A percentile compares a stretch with the other conserved stretches of the same genome.
phyloP scores from a whole-genome alignment of 2,113 vertebrate genomes.

The Anoura caudifer region DNA sequence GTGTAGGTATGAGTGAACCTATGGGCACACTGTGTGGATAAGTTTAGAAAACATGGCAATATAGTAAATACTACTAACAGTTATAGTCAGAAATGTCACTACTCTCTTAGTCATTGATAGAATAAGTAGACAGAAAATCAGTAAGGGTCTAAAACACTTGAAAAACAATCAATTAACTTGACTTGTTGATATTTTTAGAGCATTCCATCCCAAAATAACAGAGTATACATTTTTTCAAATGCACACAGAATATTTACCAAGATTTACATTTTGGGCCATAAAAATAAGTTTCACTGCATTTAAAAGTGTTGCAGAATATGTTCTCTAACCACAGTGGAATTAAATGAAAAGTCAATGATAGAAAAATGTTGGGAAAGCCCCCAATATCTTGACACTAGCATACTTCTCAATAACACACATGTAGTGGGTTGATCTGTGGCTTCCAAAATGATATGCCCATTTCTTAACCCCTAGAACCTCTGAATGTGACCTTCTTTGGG shows the following conservation, averaged over 20 bases:
- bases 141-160: background rate
- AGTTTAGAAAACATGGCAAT: background rate
- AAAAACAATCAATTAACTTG: background rate
- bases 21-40: background rate
- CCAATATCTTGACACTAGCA: background rate
- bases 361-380: background rate
- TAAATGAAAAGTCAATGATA: background rate
- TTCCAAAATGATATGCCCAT: background rate
- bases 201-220: background rate
- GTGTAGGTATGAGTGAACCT: background rate
- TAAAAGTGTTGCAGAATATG: background rate
- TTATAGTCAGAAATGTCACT: background rate
- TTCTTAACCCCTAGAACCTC: background rate
- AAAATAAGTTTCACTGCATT: background rate
- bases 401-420: background rate
- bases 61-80: background rate
- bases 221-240: background rate
- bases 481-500: background rate
- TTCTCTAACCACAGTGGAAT: background rate
- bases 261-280: background rate
- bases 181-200: background rate
- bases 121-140: background rate
- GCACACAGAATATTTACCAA: background rate
- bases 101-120: background rate
- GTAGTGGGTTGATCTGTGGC: background rate